These are phyloP conservation scores for Aldrovandia affinis DNA, from an alignment of 2,797 vertebrate species.

Conservation along the genomic window DNA sequence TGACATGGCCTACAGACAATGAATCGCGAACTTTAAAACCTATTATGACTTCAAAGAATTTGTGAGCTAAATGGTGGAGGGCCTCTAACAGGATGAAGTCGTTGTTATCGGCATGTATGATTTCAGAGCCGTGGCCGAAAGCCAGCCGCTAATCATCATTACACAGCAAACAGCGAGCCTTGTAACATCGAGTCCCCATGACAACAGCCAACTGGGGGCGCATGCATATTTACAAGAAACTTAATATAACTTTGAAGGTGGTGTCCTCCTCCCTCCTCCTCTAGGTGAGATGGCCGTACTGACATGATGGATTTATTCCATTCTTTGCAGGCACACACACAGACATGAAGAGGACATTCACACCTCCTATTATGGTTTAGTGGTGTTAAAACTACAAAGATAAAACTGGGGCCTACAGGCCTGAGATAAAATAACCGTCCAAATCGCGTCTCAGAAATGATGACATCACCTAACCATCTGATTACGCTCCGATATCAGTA, in stretches of 20 bases:
- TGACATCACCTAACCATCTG: slow-evolving; percentile 28
- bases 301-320: slow-evolving; percentile 38
- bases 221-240: slow-evolving; percentile 53
- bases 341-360: slow-evolving; percentile 35
- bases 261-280: slow-evolving; percentile 11
- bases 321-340: slow-evolving; percentile 4
- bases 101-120: slow-evolving; percentile 44
- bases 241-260: slow-evolving; percentile 51
- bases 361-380: slow-evolving; percentile 41
- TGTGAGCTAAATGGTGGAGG: not conserved
- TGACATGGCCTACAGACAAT: slow-evolving; percentile 23
- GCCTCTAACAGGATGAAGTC: slow-evolving; percentile 42
- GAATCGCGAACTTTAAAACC: slow-evolving; percentile 42
- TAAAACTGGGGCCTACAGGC: slow-evolving; percentile 16
- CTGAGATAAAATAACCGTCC: slow-evolving; percentile 17
- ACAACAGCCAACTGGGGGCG: slow-evolving; percentile 47
- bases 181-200: slow-evolving; percentile 47
- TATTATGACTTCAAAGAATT: slow-evolving; percentile 48
- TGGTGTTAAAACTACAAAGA: slow-evolving; percentile 20
- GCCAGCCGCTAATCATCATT: slow-evolving; percentile 51
- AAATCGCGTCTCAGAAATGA: slow-evolving; percentile 22
- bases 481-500: slow-evolving; percentile 15
- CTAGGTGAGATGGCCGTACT: slow-evolving; percentile 39
- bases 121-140: slow-evolving; percentile 40
- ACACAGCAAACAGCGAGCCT: slow-evolving; percentile 36